Evolutionary conservation across 2,888 invertebrate species (phyloP).

Genomic region (Sinelater perroti): DNA sequence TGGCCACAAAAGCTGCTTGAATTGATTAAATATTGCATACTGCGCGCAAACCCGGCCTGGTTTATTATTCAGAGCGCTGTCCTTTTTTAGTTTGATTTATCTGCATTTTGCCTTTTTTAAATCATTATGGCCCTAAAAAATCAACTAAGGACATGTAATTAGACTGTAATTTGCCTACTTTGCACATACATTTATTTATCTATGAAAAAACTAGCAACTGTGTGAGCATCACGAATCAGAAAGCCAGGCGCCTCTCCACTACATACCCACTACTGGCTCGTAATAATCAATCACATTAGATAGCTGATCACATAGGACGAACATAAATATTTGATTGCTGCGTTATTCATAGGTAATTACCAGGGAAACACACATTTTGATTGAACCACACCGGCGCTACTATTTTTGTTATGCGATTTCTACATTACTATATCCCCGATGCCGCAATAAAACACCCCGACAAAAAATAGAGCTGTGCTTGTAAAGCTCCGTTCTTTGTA

Average conservation of each 20-base stretch:
- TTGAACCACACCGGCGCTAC: conserved; percentile 37
- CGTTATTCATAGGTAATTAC: conserved; percentile 45
- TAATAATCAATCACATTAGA: conserved; percentile 49
- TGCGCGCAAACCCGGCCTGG: too few relatives aligned
- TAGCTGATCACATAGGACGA: conserved; percentile 48
- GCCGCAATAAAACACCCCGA: conserved; percentile 22
- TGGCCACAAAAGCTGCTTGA: conserved; percentile 13
- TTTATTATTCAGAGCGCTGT: too few relatives aligned
- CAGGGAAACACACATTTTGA: conserved; percentile 42
- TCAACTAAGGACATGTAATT: too few relatives aligned
- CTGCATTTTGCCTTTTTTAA: too few relatives aligned
- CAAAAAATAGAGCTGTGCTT: conserved; percentile 24
- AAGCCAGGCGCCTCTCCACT: conserved; percentile 25
- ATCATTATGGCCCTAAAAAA: too few relatives aligned
- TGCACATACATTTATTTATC: too few relatives aligned
- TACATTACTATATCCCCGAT: conserved; percentile 31
- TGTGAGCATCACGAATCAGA: conserved; percentile 36
- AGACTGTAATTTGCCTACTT: too few relatives aligned
- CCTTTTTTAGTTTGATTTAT: too few relatives aligned
- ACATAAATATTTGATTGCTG: conserved; percentile 45
- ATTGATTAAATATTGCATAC: conserved; percentile 21
- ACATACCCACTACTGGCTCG: too few relatives aligned
- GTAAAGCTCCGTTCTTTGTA: conserved; percentile 11
- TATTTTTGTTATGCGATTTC: conserved; percentile 33
- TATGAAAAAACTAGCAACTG: too few relatives aligned